A percentile compares a stretch with the other conserved stretches of the same genome.
These are phyloP conservation scores for Leptinotarsa tumamoca DNA, from an alignment of 2,888 invertebrate genomes.

Conservation along the genomic window DNA sequence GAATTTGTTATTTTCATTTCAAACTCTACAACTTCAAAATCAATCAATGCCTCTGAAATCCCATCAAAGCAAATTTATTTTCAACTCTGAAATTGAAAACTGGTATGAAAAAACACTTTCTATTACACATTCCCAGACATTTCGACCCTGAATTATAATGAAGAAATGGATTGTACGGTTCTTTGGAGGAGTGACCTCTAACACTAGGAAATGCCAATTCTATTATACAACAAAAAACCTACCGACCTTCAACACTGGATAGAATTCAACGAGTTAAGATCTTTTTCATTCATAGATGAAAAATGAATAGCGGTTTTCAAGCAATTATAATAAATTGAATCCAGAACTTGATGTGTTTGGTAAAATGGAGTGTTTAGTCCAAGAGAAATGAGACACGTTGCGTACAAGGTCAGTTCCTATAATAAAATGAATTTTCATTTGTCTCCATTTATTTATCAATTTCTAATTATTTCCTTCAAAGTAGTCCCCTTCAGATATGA, in stretches of 20 bases:
- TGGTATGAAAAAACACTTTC: neutral
- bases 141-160: constrained; percentile 5
- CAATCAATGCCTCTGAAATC: too few relatives aligned
- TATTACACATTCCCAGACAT: neutral
- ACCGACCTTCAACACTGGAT: constrained; percentile 36
- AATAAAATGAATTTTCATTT: too few relatives aligned
- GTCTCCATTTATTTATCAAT: too few relatives aligned
- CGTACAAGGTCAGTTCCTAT: too few relatives aligned
- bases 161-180: neutral
- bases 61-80: too few relatives aligned
- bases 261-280: constrained; percentile 25
- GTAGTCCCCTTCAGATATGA: too few relatives aligned
- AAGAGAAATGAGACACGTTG: too few relatives aligned
- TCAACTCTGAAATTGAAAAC: neutral
- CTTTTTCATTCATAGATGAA: constrained; percentile 19
- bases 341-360: too few relatives aligned
- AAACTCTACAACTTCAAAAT: too few relatives aligned
- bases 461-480: too few relatives aligned
- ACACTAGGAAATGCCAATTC: constrained; percentile 37
- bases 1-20: too few relatives aligned
- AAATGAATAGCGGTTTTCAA: neutral
- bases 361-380: too few relatives aligned
- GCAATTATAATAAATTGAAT: neutral
- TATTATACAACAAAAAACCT: constrained; percentile 35
- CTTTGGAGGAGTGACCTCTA: constrained; percentile 19